Evolutionary conservation across 1,140 invertebrate species (phyloP).

Genomic region (Goniozus legneri): DNA sequence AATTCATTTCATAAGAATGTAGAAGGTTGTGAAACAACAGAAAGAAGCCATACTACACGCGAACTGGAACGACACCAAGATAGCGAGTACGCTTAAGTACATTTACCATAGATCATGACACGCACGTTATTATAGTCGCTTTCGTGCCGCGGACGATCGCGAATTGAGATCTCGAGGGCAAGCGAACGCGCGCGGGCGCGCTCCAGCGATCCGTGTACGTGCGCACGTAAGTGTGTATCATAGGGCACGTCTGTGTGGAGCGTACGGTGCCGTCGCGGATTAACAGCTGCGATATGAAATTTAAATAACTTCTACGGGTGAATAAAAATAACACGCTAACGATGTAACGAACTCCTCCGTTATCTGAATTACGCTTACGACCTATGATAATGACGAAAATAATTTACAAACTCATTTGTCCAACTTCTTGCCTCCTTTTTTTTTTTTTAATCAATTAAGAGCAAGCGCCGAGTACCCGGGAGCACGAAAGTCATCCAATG

Average conservation of each 20-base stretch:
- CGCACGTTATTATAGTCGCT: constrained; percentile 16
- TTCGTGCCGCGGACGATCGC: neutral
- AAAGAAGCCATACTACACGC: neutral
- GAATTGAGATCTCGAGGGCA: constrained; percentile 18
- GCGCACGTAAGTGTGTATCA: too few relatives aligned
- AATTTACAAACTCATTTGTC: too few relatives aligned
- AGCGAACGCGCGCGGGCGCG: constrained; percentile 1
- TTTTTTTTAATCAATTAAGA: too few relatives aligned
- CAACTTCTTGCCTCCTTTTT: too few relatives aligned
- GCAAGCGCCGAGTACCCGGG: too few relatives aligned
- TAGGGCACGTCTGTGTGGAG: constrained; percentile 15
- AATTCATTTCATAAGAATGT: too few relatives aligned
- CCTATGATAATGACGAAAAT: too few relatives aligned
- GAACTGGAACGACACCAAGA: neutral
- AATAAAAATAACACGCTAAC: neutral
- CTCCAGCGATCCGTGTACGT: constrained; percentile 14
- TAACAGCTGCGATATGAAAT: neutral
- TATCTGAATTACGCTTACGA: too few relatives aligned
- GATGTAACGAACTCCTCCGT: too few relatives aligned
- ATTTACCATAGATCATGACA: constrained; percentile 27
- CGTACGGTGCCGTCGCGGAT: constrained; percentile 1
- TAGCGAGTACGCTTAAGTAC: constrained; percentile 24
- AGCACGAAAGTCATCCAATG: too few relatives aligned
- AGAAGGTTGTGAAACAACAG: too few relatives aligned
- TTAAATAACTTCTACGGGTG: neutral